Evolutionary conservation across 2,797 vertebrate species (phyloP), one percentile per base, ranked within the genome.

Genomic region (Eurystomus glaucurus): DNA sequence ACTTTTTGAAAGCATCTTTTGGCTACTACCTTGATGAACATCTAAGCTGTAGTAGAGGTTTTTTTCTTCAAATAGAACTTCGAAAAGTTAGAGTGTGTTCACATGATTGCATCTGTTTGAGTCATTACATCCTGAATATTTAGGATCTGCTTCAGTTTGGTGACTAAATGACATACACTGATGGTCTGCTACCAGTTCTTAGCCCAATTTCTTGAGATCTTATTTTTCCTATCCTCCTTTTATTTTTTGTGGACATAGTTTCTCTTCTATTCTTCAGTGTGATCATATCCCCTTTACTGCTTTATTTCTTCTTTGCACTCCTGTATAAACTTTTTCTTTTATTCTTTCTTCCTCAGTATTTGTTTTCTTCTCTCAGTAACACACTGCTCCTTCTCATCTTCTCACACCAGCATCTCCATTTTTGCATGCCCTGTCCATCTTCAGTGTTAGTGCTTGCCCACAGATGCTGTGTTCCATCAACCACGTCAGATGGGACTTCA

Each of bases 381-480:
- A 25, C 18, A 19, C 11, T 78, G 89, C 41, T 68, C 23, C 50
- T 54, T 14, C n/a, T 81, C 28, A 20, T 18, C 33, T 90, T 68
- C 29, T 54, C 52, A 68, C 29, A 51, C 0, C 0, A 21, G 1
- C 0, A 12, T 43, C 17, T 79, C 21, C 29, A 13, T 51, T 88
- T 93, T 46, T 46, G 4, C 0, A 0, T 21, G 14, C 69, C 21
- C 23, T 57, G 26, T 68, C 45, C 14, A 6, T 18, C 45, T 48
- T 54, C 39, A 46, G 20, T 58, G n/a, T 46, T 51, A 16, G 10
- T 2, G 3, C 16, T 70, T 81, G 23, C 11, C 31, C 2, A 1
- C 0, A 0, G 19, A 12, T 3, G 4, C 21, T 75, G 23, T 68
- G 35, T 51, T 75, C 28, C 19, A 26, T n/a, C 45, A 66, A 0